Conservation (phyloP, 2,797 vertebrate species). For the Chrysocyon brachyurus region DNA sequence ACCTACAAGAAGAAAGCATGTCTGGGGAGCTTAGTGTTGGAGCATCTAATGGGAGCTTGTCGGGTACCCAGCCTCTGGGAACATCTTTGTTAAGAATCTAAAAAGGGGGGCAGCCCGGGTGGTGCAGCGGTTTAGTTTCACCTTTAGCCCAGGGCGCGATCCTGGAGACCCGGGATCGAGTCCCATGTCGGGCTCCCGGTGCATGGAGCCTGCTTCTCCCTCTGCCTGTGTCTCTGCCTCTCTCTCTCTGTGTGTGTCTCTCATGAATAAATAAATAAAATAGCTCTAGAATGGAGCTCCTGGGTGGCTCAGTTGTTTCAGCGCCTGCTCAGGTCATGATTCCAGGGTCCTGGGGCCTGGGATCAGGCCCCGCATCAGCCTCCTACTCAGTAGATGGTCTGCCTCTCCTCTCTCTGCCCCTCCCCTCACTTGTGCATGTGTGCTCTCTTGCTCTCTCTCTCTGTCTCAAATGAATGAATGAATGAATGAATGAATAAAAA, state of each 20-base stretch:
- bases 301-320: not conserved
- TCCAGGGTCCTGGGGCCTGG: not conserved
- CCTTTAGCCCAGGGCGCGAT: too few relatives aligned
- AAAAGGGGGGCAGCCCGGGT: not conserved
- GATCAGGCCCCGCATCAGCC: not conserved
- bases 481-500: not conserved
- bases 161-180: too few relatives aligned
- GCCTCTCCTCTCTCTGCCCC: too few relatives aligned
- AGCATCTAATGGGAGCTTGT: rapidly evolving
- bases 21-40: not conserved
- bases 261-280: too few relatives aligned
- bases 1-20: not conserved
- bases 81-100: not conserved
- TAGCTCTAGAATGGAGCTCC: not conserved
- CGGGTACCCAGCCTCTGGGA: not conserved
- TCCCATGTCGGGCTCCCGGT: too few relatives aligned
- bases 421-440: too few relatives aligned
- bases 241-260: too few relatives aligned
- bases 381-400: not conserved
- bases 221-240: too few relatives aligned
- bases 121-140: too few relatives aligned
- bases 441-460: not conserved
- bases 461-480: not conserved
- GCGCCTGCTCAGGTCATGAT: not conserved
- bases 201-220: too few relatives aligned